Evolutionary conservation across 30 jellyfish, hydroid and myxozoan species (phyloP), one percentile per base, ranked within the genome.

Genomic region (Hydractinia echinata): DNA sequence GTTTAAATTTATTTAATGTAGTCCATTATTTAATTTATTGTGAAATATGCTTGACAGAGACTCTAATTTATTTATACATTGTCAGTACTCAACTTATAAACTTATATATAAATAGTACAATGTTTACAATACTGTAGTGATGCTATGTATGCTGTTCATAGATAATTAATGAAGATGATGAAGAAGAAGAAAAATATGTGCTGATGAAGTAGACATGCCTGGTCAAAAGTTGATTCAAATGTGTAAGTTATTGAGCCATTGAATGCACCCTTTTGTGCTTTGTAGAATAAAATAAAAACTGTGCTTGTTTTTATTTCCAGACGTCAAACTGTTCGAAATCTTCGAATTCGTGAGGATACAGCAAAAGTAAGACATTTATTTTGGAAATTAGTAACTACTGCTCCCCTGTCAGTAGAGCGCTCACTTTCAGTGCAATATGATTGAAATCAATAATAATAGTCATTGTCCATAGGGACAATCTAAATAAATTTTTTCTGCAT

Each of bases 141-240:
- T 60, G 16, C 51, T 72, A n/a, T 19, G 2, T 0, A 0, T 18
- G 14, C 51, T 49, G 30, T 72, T 20, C 10, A n/a, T 82, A 55
- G 81, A 44, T 50, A 44, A 79, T n/a, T 6, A 67, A 54, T 10
- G 96, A 92, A 48, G 95, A 87, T 67, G 96, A 87, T 53, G 98
- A 92, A 81, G 99, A 94, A 50, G 99, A 94, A 50, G 99, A 94
- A 21, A 94, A 94, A 76, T 94, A 94, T 70, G n/a, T n/a, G 99
- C 96, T 3, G 99, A 87, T 56, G 96, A 88, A 76, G 81, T 89
- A 76, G 86, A 51, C 81, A 88, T 94, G 97, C 99, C 99, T 61
- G 99, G 99, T 4, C 96, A 88, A 86, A 94, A 94, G 83, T 94
- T 84, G 99, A 94, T 66, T 73, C 97, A 7, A 94, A 94, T 84